Base-by-base conservation (phyloP, 53 echinoderm and acorn worm genomes). In the Mesocentrotus franciscanus region DNA sequence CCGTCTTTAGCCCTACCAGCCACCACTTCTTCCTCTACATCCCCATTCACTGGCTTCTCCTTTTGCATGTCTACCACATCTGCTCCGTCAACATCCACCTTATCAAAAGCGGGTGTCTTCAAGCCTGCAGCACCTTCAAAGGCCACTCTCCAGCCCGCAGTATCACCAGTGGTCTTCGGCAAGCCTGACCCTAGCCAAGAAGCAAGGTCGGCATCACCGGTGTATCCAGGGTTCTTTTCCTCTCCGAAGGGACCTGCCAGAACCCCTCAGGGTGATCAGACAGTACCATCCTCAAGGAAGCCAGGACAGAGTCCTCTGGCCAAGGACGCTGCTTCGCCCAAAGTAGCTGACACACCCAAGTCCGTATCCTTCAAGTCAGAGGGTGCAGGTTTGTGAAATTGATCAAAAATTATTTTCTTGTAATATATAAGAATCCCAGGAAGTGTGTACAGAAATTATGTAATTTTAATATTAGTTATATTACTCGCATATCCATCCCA, bases 301-400 rank as follows among this genome's bases (percentile, higher is more conserved):
- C 96, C 96, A 30, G 96, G 95, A 62, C 95, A 96, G 96, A 96
- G 96, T 78, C 96, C 96, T 1, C 92, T 96, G 74, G 95, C 92
- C 61, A 92, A 87, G 56, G 66, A 76, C 7, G 17, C 92, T n/a
- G 68, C 95, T 3, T 60, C 78, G 15, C 92, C 92, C 56, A 93
- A 81, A 59, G 68, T 17, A 1, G 29, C 94, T 22, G 94, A 81
- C 42, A 27, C 87, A 12, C 95, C 85, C 72, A 94, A 85, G 95
- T 49, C 85, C 1, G 95, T 94, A 10, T 85, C 95, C 24, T 94
- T 94, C 71, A 94, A 94, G 70, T 12, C 85, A n/a, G 49, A 64
- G 20, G 70, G 49, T 68, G 91, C 74, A 72, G 90, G 95, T 95
- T 32, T 71, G 56, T 92, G 49, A n/a, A 35, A 42, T 35, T 60